Evolutionary conservation across 1,140 invertebrate species (phyloP).

Genomic region (Bombus difficillimus): DNA sequence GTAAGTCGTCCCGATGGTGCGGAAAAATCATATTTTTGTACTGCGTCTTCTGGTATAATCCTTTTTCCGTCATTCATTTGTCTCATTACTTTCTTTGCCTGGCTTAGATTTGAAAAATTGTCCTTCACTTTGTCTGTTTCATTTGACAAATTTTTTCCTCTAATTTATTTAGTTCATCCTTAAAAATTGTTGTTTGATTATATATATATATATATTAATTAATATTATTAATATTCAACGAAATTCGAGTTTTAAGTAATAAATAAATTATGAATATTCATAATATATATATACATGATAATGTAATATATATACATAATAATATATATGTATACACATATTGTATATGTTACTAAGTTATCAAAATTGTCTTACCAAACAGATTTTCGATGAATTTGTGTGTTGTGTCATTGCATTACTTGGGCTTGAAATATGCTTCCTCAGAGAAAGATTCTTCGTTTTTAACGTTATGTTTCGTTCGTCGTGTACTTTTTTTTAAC

Average conservation of each 20-base stretch:
- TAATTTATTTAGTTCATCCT: neutral
- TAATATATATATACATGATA: too few relatives aligned
- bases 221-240: too few relatives aligned
- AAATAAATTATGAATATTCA: too few relatives aligned
- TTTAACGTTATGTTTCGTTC: neutral
- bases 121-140: neutral
- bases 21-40: conserved; percentile 39
- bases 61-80: neutral
- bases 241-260: too few relatives aligned
- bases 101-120: neutral
- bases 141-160: neutral
- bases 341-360: too few relatives aligned
- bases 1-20: conserved; percentile 2
- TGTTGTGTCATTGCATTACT: neutral
- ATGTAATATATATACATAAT: too few relatives aligned
- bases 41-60: neutral
- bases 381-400: neutral
- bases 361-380: neutral
- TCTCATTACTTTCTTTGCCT: neutral
- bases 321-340: too few relatives aligned
- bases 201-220: too few relatives aligned
- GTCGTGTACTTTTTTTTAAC: too few relatives aligned
- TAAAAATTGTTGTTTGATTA: too few relatives aligned
- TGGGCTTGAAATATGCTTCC: neutral
- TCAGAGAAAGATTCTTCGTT: neutral